A percentile compares a stretch with the other conserved stretches of the same genome.
phyloP scores from a whole-genome alignment of 30 jellyfish, hydroid and myxozoan species.

The Clytia hemisphaerica region DNA sequence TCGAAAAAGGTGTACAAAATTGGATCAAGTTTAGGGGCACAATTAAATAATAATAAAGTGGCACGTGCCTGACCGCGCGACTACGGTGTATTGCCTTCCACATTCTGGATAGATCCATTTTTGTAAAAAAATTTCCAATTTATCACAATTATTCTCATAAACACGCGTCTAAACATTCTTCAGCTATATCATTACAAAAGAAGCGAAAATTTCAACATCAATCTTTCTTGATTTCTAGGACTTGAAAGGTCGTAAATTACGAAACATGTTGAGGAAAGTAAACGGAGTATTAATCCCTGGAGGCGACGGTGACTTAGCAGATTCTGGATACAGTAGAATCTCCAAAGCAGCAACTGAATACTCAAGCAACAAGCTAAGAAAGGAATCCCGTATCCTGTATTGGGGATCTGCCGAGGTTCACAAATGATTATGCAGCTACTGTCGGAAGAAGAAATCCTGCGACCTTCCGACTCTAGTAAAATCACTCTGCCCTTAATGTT shows the following conservation, averaged over 20 bases:
- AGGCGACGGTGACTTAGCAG: conserved; percentile 79
- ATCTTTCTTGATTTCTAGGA: conserved; percentile 7
- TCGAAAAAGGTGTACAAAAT: no score
- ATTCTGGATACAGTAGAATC: conserved; percentile 72
- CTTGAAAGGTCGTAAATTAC: conserved; percentile 36
- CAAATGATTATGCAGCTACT: conserved; percentile 69
- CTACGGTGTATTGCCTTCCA: no score
- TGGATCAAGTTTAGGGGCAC: no score
- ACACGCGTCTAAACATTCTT: no score
- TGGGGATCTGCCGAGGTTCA: conserved; percentile 93
- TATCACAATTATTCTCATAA: no score
- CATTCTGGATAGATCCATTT: no score
- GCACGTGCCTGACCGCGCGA: no score
- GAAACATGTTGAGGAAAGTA: conserved; percentile 36
- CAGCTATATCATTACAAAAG: no score
- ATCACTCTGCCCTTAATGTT: conserved; percentile 58
- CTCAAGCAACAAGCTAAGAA: conserved; percentile 51
- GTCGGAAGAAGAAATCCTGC: conserved; percentile 41
- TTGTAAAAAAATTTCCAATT: no score
- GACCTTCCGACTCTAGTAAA: conserved; percentile 50
- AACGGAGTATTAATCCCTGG: conserved; percentile 80
- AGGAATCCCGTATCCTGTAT: conserved; percentile 72
- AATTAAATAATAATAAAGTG: no score
- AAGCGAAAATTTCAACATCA: no score
- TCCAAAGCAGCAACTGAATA: conserved; percentile 40